Conservation (phyloP, 2,888 invertebrate species). For the Shargacucullia verbasci region DNA sequence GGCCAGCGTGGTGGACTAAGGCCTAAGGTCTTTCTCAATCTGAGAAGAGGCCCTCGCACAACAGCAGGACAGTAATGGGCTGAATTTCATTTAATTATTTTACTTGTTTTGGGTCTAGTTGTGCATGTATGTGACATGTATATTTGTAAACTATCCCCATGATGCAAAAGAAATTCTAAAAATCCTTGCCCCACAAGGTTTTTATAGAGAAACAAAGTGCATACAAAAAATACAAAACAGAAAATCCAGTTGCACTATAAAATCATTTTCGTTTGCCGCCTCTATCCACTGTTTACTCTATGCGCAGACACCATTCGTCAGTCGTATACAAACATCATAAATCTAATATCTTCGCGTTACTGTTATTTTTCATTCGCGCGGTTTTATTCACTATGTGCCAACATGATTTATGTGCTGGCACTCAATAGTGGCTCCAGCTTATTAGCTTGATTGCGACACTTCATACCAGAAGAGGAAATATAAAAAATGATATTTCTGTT, state of each 20-base stretch:
- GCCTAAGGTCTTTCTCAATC: too few relatives aligned
- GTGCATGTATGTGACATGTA: too few relatives aligned
- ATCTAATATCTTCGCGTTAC: slow-evolving; percentile 69
- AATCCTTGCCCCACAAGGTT: too few relatives aligned
- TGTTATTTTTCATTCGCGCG: slow-evolving; percentile 74
- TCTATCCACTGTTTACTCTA: slow-evolving; percentile 3
- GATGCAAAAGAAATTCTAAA: too few relatives aligned
- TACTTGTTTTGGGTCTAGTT: too few relatives aligned
- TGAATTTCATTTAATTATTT: too few relatives aligned
- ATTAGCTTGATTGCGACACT: slow-evolving; percentile 51
- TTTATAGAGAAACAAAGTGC: too few relatives aligned
- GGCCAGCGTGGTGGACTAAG: too few relatives aligned
- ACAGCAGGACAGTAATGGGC: too few relatives aligned
- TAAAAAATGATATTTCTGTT: slow-evolving; percentile 8
- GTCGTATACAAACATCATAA: slow-evolving; percentile 74
- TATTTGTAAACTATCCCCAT: too few relatives aligned
- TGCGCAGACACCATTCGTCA: slow-evolving; percentile 60
- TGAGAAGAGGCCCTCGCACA: too few relatives aligned
- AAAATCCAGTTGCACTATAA: neutral
- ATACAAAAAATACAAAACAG: neutral
- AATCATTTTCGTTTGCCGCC: slow-evolving; percentile 4
- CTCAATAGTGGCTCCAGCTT: slow-evolving; percentile 37
- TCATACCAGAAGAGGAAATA: slow-evolving; percentile 5
- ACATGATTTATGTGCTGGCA: slow-evolving; percentile 61
- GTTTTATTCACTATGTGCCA: slow-evolving; percentile 63